Conservation (phyloP, 2,113 vertebrate species). For the Naja naja region DNA sequence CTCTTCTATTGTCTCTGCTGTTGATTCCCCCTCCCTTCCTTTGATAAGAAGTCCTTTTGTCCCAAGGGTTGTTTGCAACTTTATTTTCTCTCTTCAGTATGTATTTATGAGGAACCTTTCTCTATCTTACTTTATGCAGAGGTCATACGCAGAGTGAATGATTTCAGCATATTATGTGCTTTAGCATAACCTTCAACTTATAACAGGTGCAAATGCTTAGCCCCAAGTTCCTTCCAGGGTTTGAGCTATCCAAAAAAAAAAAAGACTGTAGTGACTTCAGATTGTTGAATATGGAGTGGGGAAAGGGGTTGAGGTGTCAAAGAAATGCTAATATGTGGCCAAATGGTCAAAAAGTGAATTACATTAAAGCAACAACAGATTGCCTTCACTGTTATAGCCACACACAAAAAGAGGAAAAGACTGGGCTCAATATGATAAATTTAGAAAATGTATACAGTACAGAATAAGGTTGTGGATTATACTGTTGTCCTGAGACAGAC, state of each 20-base stretch:
- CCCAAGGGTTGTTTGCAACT: conserved; percentile 32
- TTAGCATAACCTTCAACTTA: conserved; percentile 52
- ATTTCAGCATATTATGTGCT: conserved; percentile 44
- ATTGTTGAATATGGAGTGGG: conserved; percentile 53
- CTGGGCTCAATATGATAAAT: neutral
- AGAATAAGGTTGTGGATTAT: neutral
- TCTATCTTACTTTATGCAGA: conserved; percentile 35
- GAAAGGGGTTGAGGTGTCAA: conserved; percentile 54
- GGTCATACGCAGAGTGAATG: conserved; percentile 49
- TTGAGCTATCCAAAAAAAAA: conserved; percentile 33
- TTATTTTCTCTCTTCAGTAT: conserved; percentile 44
- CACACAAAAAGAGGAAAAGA: conserved; percentile 20
- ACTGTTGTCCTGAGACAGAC: conserved; percentile 4
- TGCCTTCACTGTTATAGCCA: conserved; percentile 32
- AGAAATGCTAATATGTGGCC: conserved; percentile 55
- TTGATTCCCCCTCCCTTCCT: neutral
- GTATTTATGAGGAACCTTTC: conserved; percentile 42
- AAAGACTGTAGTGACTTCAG: conserved; percentile 35
- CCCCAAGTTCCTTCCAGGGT: conserved; percentile 45
- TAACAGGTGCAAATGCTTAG: conserved; percentile 33
- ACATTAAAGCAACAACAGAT: conserved; percentile 39
- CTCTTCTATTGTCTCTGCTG: neutral
- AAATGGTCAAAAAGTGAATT: conserved; percentile 60
- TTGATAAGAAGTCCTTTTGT: conserved; percentile 38
- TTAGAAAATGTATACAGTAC: conserved; percentile 14